Conservation (phyloP, 2,888 invertebrate species). For the Beris morrisii region DNA sequence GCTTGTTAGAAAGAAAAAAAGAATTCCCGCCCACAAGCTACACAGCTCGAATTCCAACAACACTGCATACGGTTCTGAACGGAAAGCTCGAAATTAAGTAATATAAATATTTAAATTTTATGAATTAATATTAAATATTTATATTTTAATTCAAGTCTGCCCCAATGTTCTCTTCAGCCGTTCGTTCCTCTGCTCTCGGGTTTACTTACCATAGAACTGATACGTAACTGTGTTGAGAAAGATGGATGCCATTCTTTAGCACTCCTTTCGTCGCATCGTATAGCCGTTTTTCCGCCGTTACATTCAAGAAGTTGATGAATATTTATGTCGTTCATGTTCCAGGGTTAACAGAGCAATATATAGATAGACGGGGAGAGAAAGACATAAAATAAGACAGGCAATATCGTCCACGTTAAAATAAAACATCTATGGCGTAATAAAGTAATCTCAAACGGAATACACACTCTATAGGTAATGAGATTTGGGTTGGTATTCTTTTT, state of each 20-base stretch:
- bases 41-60: too few species aligned
- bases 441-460: constrained; percentile 28
- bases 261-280: constrained; percentile 8
- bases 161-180: constrained; percentile 4
- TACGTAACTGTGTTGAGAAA: not conserved
- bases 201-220: not conserved
- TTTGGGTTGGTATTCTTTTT: too few species aligned
- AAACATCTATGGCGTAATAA: constrained; percentile 36
- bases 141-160: constrained; percentile 34
- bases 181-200: not conserved
- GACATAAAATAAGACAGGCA: constrained; percentile 30
- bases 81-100: constrained; percentile 35
- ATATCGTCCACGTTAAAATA: constrained; percentile 34
- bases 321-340: constrained; percentile 35
- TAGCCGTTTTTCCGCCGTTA: constrained; percentile 32
- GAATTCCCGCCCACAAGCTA: too few species aligned
- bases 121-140: constrained; percentile 38
- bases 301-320: constrained; percentile 37
- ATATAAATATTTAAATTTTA: constrained; percentile 39
- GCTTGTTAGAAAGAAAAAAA: too few species aligned
- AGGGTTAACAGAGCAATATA: not conserved
- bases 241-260: constrained; percentile 12
- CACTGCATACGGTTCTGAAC: not conserved
- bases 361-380: constrained; percentile 13
- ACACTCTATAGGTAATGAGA: too few species aligned